Evolutionary conservation across 1,140 invertebrate species (phyloP), one percentile per base, ranked within the genome.

Genomic region (Pygmarrhopalites habei): DNA sequence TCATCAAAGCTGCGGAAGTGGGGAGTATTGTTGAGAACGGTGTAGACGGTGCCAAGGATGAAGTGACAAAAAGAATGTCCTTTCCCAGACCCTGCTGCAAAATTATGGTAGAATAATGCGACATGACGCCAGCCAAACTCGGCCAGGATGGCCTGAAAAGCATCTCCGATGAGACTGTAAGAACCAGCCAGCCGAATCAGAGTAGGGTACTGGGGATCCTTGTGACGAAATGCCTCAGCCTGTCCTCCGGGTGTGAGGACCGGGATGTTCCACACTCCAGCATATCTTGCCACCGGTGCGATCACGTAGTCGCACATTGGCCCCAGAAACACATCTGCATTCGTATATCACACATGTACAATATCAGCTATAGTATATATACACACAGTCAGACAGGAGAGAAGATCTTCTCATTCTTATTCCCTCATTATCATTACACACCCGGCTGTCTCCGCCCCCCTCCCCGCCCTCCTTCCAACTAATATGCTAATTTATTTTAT

Each of bases 241-340:
- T 71, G 64, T 65, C 60, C 66, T 0, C 88, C 89, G 0, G 90
- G 84, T 1, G 90, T 92, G 5, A 96, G 74, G 1, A 95, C 83
- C 0, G 93, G 92, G 21, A 93, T 86, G 1, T 85, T 79, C 92
- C 92, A 96, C n/a, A 83, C 82, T 4, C 87, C 85, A 1, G 89
- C 84, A 73, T 93, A 94, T 15, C 92, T 79, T 0, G 89, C 86
- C 1, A 96, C 53, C 1, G 92, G 91, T 0, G 92, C 90, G 56
- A 95, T 81, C 2, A 89, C 89, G 75, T 93, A 95, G 70, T 93
- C 90, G 76, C 92, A 95, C 1, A 91, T 85, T 1, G 92, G 88
- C 0, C 92, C 93, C 70, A 95, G 81, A 73, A 95, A 91, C 0
- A 87, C 89, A 77, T 95, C 88, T 82, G 82, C 71, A 41, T 41